Percentiles rank a stretch among this genome's conserved stretches.
Conservation (phyloP, 1,140 invertebrate species). For the Cryptotermes secundus region DNA sequence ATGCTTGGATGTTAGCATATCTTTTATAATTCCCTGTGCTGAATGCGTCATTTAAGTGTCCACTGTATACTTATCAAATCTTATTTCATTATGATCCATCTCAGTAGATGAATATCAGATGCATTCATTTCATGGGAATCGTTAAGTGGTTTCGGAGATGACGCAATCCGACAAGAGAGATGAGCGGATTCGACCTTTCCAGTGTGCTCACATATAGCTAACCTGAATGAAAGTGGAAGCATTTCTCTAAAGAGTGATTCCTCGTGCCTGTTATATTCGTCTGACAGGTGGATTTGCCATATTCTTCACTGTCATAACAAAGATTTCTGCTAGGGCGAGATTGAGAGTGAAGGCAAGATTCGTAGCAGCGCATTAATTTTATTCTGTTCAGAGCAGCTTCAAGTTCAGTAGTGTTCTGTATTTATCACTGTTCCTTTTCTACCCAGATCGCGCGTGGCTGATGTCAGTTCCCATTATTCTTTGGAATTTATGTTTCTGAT, state of each 20-base stretch:
- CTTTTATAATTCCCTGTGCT: too few relatives aligned
- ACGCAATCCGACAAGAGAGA: too few relatives aligned
- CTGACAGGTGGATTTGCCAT: neutral
- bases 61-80: too few relatives aligned
- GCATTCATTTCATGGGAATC: too few relatives aligned
- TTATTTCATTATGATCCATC: too few relatives aligned
- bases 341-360: neutral
- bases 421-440: neutral
- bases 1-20: too few relatives aligned
- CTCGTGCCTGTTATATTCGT: neutral
- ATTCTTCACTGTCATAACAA: constrained; percentile 6
- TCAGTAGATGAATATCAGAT: too few relatives aligned
- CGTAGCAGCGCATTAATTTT: neutral
- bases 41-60: too few relatives aligned
- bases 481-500: neutral
- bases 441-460: neutral
- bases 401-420: neutral
- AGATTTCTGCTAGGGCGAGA: neutral
- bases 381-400: neutral
- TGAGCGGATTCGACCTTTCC: too few relatives aligned
- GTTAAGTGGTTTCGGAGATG: too few relatives aligned
- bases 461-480: neutral
- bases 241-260: neutral
- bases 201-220: too few relatives aligned
- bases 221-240: neutral